phyloP scores from a whole-genome alignment of 1,140 invertebrate genomes.

The Drosophila tropicalis region DNA sequence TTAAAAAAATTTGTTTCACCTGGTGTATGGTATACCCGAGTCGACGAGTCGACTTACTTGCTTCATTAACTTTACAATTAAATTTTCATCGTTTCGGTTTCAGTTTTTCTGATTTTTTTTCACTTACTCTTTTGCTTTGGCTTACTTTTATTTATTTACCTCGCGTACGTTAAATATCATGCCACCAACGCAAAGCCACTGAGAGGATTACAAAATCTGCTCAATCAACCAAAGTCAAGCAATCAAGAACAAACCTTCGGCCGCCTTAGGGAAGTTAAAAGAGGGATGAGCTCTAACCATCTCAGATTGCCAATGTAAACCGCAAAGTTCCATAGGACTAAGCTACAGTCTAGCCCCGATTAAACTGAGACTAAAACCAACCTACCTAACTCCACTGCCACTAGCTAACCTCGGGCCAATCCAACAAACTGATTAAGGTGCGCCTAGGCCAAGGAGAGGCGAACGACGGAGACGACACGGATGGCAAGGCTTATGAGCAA shows the following conservation, averaged over 20 bases:
- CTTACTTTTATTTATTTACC: neutral
- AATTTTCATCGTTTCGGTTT: neutral
- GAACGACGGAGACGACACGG: neutral
- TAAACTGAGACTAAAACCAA: conserved; percentile 2
- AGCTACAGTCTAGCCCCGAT: conserved; percentile 15
- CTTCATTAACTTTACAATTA: too few relatives aligned
- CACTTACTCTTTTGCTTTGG: neutral
- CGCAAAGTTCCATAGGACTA: conserved; percentile 22
- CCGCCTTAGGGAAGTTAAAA: neutral
- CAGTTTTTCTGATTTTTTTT: neutral
- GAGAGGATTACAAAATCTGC: conserved; percentile 32
- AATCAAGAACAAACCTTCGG: conserved; percentile 49
- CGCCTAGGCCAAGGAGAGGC: conserved; percentile 17
- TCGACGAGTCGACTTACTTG: too few relatives aligned
- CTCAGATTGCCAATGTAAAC: conserved; percentile 32
- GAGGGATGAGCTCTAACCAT: neutral
- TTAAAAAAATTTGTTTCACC: too few relatives aligned
- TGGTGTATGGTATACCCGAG: too few relatives aligned
- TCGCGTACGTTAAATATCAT: neutral
- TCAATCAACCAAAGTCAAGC: conserved; percentile 68
- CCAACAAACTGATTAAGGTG: conserved; percentile 68
- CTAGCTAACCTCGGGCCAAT: conserved; percentile 30
- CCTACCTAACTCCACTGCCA: neutral
- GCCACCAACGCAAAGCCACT: neutral
- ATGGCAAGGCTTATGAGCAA: conserved; percentile 26